These are phyloP conservation scores for Lemur catta DNA, from an alignment of 2,797 vertebrate genomes.

Conservation along the genomic window DNA sequence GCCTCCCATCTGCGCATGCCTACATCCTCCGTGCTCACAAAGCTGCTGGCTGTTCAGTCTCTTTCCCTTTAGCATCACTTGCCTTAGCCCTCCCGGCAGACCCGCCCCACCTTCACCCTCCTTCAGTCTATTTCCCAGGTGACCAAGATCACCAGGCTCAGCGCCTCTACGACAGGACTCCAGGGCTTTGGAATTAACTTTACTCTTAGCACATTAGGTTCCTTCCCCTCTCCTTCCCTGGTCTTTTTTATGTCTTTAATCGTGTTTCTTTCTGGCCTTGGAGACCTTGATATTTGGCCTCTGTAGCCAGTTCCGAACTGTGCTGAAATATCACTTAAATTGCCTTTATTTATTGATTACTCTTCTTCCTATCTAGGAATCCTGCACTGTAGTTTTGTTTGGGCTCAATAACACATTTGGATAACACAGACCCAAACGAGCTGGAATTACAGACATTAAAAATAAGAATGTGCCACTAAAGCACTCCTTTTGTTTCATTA, in stretches of 20 bases:
- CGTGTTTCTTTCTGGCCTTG: not conserved
- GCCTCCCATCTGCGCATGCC: not conserved
- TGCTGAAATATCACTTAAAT: not conserved
- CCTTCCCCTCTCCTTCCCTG: not conserved
- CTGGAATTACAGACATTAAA: not conserved
- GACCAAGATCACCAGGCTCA: not conserved
- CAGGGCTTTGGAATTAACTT: not conserved
- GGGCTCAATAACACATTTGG: not conserved
- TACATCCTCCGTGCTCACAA: not conserved
- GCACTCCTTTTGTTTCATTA: not conserved
- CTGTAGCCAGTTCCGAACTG: not conserved
- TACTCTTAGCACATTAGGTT: not conserved
- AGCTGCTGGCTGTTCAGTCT: not conserved
- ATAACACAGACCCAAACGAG: slow-evolving; percentile 6
- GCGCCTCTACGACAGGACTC: not conserved
- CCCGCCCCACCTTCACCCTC: not conserved
- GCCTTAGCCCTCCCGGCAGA: not conserved
- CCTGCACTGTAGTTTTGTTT: not conserved
- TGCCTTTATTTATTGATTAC: not conserved
- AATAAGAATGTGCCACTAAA: slow-evolving; percentile 18
- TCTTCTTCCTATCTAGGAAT: slow-evolving; percentile 8
- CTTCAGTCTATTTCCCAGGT: not conserved
- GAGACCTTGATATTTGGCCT: not conserved
- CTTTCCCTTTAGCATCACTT: not conserved
- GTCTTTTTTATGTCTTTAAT: not conserved